Conservation (phyloP, 1,140 invertebrate species). For the Eriosoma lanigerum region DNA sequence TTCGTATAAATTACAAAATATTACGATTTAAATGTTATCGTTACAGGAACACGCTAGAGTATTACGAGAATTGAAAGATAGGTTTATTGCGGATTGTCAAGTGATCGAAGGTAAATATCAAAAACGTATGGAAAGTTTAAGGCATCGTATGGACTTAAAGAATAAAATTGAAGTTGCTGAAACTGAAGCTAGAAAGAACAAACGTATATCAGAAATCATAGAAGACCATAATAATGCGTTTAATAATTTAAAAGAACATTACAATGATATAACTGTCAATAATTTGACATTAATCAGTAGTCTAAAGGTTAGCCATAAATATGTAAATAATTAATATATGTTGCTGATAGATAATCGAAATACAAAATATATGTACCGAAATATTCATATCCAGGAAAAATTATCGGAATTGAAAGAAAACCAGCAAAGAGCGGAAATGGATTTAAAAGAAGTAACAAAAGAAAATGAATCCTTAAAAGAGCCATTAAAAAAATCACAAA, state of each 20-base stretch:
- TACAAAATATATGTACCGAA: neutral
- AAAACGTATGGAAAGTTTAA: slow-evolving; percentile 71
- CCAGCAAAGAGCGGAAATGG: slow-evolving; percentile 74
- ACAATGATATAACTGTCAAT: slow-evolving; percentile 89
- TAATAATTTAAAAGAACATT: slow-evolving; percentile 87
- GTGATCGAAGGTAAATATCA: slow-evolving; percentile 82
- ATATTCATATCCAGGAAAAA: slow-evolving; percentile 67
- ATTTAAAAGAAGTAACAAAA: slow-evolving; percentile 65
- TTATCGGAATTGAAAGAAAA: slow-evolving; percentile 79
- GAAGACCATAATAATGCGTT: slow-evolving; percentile 82
- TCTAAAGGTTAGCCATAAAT: slow-evolving; percentile 65
- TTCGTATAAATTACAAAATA: too few species aligned
- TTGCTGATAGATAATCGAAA: neutral
- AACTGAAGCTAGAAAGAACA: slow-evolving; percentile 87
- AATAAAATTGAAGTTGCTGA: slow-evolving; percentile 78
- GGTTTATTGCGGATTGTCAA: slow-evolving; percentile 73
- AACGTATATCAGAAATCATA: slow-evolving; percentile 77
- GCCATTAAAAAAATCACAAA: slow-evolving; percentile 70
- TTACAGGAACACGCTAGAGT: slow-evolving; percentile 64
- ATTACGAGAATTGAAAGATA: slow-evolving; percentile 67
- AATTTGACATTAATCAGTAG: slow-evolving; percentile 82
- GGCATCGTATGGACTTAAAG: slow-evolving; percentile 73
- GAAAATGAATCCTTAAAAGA: slow-evolving; percentile 74
- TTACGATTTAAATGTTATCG: neutral
- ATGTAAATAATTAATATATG: neutral